Percentiles rank a stretch among this genome's conserved stretches.
phyloP scores from a whole-genome alignment of 2,888 invertebrate genomes.

The Tipula lateralis region DNA sequence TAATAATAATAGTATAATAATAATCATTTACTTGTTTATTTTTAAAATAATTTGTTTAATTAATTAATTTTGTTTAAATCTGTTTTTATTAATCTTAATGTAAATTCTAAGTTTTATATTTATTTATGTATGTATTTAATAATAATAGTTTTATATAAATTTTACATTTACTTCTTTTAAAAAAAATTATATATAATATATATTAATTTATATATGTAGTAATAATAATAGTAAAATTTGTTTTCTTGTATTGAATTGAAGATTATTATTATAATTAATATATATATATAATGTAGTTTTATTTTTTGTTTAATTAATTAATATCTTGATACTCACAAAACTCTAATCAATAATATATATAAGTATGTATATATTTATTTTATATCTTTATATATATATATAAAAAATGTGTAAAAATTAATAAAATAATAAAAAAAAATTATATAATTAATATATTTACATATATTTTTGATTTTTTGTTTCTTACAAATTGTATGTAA shows the following conservation, averaged over 20 bases:
- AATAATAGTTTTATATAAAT: constrained; percentile 20
- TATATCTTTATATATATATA: background rate
- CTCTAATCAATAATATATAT: background rate
- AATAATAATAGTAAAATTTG: constrained; percentile 8
- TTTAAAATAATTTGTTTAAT: background rate
- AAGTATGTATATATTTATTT: background rate
- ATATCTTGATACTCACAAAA: background rate
- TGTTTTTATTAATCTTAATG: constrained; percentile 13
- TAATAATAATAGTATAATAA: background rate
- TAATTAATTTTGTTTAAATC: constrained; percentile 11
- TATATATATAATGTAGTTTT: background rate
- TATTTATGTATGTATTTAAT: background rate
- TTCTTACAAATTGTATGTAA: background rate
- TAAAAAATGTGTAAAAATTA: constrained; percentile 11
- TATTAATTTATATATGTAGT: constrained; percentile 19
- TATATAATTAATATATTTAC: constrained; percentile 24
- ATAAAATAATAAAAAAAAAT: background rate
- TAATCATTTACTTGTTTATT: constrained; percentile 20
- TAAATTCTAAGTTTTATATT: background rate
- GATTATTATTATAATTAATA: background rate
- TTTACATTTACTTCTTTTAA: background rate
- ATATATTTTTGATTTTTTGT: background rate
- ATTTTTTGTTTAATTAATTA: background rate
- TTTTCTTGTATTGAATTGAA: background rate
- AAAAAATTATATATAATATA: background rate